Evolutionary conservation across 2,113 vertebrate genomes (phyloP).

Genomic region (Misgurnus anguillicaudatus): DNA sequence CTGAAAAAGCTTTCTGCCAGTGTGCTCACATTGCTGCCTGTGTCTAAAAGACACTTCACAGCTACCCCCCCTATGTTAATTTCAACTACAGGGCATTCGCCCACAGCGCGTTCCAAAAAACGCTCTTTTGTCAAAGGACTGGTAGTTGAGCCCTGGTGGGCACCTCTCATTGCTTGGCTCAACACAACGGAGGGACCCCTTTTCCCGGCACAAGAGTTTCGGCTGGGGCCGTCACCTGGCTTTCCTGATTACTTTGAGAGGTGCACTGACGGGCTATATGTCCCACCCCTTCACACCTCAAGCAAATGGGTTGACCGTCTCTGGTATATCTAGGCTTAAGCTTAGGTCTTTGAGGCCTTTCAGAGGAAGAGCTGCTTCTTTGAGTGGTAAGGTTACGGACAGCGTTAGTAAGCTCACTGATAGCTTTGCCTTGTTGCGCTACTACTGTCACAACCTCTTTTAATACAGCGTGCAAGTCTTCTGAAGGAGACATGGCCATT

Average conservation of each 20-base stretch:
- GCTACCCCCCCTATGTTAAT: too few species aligned
- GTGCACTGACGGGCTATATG: constrained; percentile 3
- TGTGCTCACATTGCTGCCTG: too few species aligned
- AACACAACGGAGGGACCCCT: neutral
- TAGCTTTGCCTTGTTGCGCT: constrained; percentile 18
- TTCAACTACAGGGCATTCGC: too few species aligned
- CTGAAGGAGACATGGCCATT: neutral
- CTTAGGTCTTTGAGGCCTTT: neutral
- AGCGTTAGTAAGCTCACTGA: constrained; percentile 8
- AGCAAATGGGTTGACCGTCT: constrained; percentile 26
- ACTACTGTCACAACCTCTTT: constrained; percentile 31
- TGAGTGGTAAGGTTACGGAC: too few species aligned
- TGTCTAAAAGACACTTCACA: too few species aligned
- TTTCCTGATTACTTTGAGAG: neutral
- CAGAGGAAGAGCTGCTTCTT: neutral
- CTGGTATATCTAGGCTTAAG: neutral
- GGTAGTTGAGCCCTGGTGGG: neutral
- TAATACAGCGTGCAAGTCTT: neutral
- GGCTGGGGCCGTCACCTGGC: too few species aligned
- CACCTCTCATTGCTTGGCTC: constrained; percentile 5
- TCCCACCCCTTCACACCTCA: constrained; percentile 23
- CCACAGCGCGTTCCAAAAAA: neutral
- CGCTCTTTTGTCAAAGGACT: neutral
- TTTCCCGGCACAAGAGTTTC: neutral
- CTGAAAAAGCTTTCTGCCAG: too few species aligned